Conservation (phyloP, 2,797 vertebrate species). For the Macropus fuliginosus region DNA sequence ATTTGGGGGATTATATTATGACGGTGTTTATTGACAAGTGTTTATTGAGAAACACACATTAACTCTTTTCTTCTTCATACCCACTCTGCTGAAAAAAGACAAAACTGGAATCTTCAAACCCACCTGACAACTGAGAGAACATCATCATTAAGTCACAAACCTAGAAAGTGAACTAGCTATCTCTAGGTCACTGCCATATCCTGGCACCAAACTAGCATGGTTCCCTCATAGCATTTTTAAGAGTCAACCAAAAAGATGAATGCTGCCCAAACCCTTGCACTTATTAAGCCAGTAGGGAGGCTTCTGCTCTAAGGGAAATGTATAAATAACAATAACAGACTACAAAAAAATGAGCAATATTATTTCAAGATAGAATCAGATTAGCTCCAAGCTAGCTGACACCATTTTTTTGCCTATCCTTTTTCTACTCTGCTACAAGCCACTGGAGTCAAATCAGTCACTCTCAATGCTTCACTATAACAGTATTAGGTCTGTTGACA, state of each 20-base stretch:
- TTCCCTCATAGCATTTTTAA: neutral
- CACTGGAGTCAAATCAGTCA: neutral
- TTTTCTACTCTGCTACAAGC: neutral
- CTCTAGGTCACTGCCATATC: neutral
- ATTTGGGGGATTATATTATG: neutral
- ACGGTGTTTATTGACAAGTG: neutral
- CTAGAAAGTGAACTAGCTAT: neutral
- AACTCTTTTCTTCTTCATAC: neutral
- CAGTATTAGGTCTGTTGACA: neutral
- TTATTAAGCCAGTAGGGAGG: neutral
- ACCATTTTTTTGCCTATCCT: neutral
- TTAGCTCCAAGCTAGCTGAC: neutral
- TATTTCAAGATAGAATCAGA: neutral
- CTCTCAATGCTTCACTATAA: neutral
- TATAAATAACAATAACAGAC: neutral
- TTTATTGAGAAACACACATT: no score
- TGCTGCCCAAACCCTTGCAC: neutral
- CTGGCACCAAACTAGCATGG: neutral
- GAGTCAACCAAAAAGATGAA: neutral
- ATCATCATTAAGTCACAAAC: neutral
- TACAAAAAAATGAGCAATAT: neutral
- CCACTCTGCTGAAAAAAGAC: neutral
- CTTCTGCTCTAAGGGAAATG: neutral
- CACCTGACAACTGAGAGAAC: neutral
- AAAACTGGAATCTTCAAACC: neutral